phyloP scores from a whole-genome alignment of 2,888 invertebrate species.

The Crossocerus cetratus region DNA sequence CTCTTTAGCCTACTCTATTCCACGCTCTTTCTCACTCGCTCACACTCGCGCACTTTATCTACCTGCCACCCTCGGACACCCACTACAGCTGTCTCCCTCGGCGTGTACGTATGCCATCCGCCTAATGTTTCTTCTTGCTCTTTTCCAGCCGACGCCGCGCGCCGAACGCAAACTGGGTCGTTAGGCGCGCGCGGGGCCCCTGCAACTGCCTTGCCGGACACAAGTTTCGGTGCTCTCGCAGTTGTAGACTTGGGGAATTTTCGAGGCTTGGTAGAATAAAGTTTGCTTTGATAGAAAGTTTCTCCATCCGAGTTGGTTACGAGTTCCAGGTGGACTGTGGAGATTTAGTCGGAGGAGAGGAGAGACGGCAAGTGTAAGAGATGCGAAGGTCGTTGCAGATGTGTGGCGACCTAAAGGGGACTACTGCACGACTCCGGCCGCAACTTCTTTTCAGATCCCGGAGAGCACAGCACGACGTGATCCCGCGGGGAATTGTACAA shows the following conservation, averaged over 20 bases:
- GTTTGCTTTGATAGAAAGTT: no score
- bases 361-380: background rate
- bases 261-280: no score
- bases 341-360: constrained; percentile 35
- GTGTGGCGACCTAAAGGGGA: constrained; percentile 13
- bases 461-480: background rate
- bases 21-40: background rate
- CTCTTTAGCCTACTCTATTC: background rate
- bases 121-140: constrained; percentile 16
- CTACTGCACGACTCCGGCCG: background rate
- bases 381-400: constrained; percentile 21
- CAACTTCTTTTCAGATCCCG: background rate
- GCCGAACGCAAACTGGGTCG: constrained; percentile 45
- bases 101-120: background rate
- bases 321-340: background rate
- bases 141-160: constrained; percentile 24
- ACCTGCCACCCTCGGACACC: constrained; percentile 14
- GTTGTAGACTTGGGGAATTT: no score
- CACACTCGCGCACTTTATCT: background rate
- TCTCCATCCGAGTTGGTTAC: no score
- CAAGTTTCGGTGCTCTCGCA: constrained; percentile 9
- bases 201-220: constrained; percentile 5
- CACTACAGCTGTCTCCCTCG: background rate
- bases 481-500: background rate
- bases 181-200: constrained; percentile 22